Conservation (phyloP, 2,797 vertebrate genomes). For the Dendrocincla fuliginosa region DNA sequence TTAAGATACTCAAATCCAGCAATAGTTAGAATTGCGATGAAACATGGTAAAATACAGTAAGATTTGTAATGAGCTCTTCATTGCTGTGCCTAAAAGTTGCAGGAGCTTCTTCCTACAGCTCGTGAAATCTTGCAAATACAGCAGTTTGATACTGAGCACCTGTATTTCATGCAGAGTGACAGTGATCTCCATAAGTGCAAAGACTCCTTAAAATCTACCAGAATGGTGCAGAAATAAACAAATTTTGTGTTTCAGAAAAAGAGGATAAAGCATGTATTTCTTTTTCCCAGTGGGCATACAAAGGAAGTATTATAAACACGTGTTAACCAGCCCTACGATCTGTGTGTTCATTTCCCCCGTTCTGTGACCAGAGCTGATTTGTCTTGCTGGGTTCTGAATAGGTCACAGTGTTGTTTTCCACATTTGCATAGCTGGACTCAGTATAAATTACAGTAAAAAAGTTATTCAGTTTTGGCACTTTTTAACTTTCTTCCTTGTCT, state of each 20-base stretch:
- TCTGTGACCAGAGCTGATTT: neutral
- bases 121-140: neutral
- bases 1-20: neutral
- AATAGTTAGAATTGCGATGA: neutral
- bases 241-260: neutral
- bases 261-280: neutral
- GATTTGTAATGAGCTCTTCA: neutral
- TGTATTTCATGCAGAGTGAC: neutral
- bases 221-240: neutral
- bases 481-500: neutral
- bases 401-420: neutral
- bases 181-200: neutral
- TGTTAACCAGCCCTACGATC: neutral
- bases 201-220: neutral
- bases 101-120: neutral
- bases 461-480: neutral
- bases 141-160: neutral
- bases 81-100: neutral
- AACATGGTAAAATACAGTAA: neutral
- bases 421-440: neutral
- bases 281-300: neutral
- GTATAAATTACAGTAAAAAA: neutral
- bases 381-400: neutral
- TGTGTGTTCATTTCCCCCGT: neutral
- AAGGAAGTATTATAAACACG: constrained; percentile 14